Conservation (phyloP, 2,113 vertebrate species). For the Hassar affinis region DNA sequence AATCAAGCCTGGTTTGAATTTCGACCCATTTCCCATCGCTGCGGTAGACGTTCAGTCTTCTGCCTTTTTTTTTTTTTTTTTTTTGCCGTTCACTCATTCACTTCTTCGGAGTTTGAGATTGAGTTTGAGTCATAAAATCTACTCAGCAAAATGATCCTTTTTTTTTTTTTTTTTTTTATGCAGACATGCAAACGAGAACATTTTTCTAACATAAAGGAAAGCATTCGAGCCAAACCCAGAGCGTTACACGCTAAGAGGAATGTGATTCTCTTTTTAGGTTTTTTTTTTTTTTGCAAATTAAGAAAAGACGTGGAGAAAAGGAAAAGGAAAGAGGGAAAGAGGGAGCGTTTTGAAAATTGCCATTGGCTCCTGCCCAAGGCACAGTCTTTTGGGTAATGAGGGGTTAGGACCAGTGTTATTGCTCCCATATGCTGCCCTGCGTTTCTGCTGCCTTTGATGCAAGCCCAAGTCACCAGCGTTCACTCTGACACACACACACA, state of each 20-base stretch:
- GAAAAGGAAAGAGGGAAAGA: constrained; percentile 36
- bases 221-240: not conserved
- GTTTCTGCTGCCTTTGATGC: constrained; percentile 74
- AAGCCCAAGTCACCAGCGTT: constrained; percentile 72
- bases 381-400: constrained; percentile 78
- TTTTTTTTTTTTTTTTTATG: not conserved
- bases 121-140: not conserved
- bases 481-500: constrained; percentile 58
- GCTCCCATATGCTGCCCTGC: constrained; percentile 78
- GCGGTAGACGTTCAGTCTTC: constrained; percentile 28
- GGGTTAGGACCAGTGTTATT: constrained; percentile 77
- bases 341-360: constrained; percentile 65
- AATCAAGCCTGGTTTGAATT: constrained; percentile 36
- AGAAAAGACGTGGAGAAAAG: constrained; percentile 55
- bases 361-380: constrained; percentile 75
- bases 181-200: not conserved
- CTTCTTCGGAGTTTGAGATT: not conserved
- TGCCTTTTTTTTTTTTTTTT: constrained; percentile 25
- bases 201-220: not conserved
- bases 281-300: constrained; percentile 35
- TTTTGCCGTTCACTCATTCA: constrained; percentile 29
- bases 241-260: not conserved
- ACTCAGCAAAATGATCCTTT: constrained; percentile 6
- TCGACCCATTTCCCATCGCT: constrained; percentile 33
- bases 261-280: not conserved